These are phyloP conservation scores for Margaritifera margaritifera DNA, from an alignment of 2,888 invertebrate genomes.

Conservation along the genomic window DNA sequence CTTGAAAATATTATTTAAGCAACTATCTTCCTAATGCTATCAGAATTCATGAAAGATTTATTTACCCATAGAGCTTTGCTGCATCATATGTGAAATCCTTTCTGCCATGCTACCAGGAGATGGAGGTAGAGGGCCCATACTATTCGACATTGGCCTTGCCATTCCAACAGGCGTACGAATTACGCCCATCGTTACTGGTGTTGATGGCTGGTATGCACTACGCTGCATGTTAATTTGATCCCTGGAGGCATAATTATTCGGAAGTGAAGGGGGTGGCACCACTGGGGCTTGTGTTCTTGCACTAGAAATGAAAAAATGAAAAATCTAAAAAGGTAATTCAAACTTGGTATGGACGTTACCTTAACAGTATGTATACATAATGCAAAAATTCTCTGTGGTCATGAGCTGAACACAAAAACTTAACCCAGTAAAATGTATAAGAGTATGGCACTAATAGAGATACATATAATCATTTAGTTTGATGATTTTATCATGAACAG, in stretches of 20 bases:
- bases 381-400: no score
- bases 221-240: conserved; percentile 19
- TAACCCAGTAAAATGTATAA: no score
- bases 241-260: conserved; percentile 89
- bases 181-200: conserved; percentile 29
- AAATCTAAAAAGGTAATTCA: not conserved
- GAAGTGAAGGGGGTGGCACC: conserved; percentile 89
- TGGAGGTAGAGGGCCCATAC: conserved; percentile 21
- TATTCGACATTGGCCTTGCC: conserved; percentile 53
- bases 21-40: no score
- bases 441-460: no score
- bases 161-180: conserved; percentile 54
- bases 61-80: conserved; percentile 1
- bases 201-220: conserved; percentile 7
- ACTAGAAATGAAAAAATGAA: conserved; percentile 3
- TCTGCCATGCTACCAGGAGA: conserved; percentile 14
- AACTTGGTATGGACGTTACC: not conserved
- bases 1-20: no score
- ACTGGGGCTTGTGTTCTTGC: conserved; percentile 88
- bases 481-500: no score
- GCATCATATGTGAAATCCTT: conserved; percentile 14
- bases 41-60: no score
- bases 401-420: no score
- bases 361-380: not conserved
- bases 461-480: no score